Conservation (phyloP, 2,797 vertebrate species). For the Siniperca undulata region DNA sequence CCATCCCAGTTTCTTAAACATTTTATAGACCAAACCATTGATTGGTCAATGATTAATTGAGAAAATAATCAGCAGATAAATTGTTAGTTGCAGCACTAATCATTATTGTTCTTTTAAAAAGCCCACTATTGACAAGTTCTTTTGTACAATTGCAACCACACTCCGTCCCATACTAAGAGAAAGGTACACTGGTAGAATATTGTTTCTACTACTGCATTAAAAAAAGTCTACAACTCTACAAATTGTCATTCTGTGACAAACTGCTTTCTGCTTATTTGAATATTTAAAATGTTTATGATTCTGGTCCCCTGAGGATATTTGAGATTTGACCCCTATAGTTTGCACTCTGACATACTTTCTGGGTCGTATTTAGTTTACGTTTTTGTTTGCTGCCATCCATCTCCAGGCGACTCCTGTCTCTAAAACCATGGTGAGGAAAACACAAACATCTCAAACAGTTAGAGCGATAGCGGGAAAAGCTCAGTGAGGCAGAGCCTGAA, state of each 20-base stretch:
- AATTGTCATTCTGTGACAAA: conserved; percentile 5
- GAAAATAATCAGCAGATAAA: too few relatives aligned
- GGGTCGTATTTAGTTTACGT: not conserved
- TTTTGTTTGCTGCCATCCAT: conserved; percentile 46
- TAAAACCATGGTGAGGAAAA: conserved; percentile 73
- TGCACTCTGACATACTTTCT: conserved; percentile 19
- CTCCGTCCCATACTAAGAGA: not conserved
- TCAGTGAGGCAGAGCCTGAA: conserved; percentile 1
- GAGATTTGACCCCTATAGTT: conserved; percentile 15
- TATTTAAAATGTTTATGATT: not conserved
- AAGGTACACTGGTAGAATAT: not conserved
- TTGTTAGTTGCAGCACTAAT: not conserved
- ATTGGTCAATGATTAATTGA: not conserved
- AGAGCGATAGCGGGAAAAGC: not conserved
- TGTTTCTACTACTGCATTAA: not conserved
- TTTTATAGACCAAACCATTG: not conserved
- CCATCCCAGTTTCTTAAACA: not conserved
- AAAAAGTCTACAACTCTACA: not conserved
- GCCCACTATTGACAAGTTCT: not conserved
- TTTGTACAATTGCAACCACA: not conserved
- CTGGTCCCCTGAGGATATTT: not conserved
- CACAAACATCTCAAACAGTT: conserved; percentile 63
- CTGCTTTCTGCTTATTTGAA: not conserved
- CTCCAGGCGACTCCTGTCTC: conserved; percentile 35
- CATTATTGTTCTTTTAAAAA: not conserved